These are phyloP conservation scores for Frankliniella intonsa DNA, from an alignment of 2,888 invertebrate species.

Conservation along the genomic window DNA sequence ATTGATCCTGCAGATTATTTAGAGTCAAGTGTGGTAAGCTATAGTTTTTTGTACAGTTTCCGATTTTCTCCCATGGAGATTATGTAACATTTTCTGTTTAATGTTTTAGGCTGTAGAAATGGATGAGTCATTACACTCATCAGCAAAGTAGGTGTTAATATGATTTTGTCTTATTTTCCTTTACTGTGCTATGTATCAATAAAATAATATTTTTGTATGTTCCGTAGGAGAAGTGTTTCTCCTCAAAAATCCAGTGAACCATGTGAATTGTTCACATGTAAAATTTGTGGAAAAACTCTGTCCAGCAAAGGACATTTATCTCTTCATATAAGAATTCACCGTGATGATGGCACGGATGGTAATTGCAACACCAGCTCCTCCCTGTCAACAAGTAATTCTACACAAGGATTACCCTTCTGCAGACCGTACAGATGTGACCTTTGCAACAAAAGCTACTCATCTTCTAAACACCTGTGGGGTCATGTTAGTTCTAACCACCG, in stretches of 20 bases:
- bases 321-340: slow-evolving; percentile 48
- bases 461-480: slow-evolving; percentile 50
- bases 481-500: slow-evolving; percentile 49
- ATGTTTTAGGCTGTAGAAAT: slow-evolving; percentile 12
- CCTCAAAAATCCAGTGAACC: neutral
- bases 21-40: slow-evolving; percentile 37
- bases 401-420: slow-evolving; percentile 25
- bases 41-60: neutral
- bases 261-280: slow-evolving; percentile 36
- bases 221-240: neutral
- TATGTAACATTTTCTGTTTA: neutral
- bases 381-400: neutral
- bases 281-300: slow-evolving; percentile 44
- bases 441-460: slow-evolving; percentile 49
- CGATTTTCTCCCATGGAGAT: neutral
- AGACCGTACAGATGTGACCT: slow-evolving; percentile 49
- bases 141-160: neutral
- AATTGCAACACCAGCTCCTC: slow-evolving; percentile 17
- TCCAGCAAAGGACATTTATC: slow-evolving; percentile 49
- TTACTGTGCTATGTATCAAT: neutral
- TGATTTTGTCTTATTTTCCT: neutral
- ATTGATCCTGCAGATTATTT: slow-evolving; percentile 47
- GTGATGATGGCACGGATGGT: slow-evolving; percentile 40
- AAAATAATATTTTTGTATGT: neutral
- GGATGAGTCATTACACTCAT: neutral